Percentiles rank a stretch among this genome's conserved stretches.
Conservation (phyloP, 2,797 vertebrate species). For the Trematomus bernacchii region DNA sequence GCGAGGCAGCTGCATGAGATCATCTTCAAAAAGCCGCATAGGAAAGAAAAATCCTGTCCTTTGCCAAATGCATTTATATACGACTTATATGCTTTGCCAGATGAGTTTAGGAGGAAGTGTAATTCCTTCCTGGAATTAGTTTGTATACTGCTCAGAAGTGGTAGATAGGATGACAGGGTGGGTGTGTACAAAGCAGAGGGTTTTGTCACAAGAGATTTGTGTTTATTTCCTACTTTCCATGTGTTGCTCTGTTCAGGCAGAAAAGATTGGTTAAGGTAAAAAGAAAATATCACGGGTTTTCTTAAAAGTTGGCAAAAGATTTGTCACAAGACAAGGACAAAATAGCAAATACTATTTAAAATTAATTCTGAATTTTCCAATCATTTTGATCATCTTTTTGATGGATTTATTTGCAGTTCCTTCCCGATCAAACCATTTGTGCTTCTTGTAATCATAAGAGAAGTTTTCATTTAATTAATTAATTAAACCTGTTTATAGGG, state of each 20-base stretch:
- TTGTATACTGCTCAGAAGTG: constrained; percentile 8
- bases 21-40: constrained; percentile 38
- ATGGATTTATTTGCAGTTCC: neutral
- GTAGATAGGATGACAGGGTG: neutral
- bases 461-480: no score
- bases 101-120: constrained; percentile 7
- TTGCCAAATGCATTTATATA: constrained; percentile 24
- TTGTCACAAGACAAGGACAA: neutral
- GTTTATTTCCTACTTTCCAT: neutral
- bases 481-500: no score
- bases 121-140: constrained; percentile 25
- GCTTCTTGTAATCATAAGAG: no score
- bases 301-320: neutral
- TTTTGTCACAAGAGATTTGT: neutral
- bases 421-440: neutral
- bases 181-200: neutral
- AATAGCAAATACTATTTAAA: neutral
- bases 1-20: constrained; percentile 49
- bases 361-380: no score
- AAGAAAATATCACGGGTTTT: neutral
- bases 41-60: neutral
- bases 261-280: no score
- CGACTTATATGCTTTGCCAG: constrained; percentile 13
- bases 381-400: neutral
- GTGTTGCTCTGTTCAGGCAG: neutral